Evolutionary conservation across 2,888 invertebrate species (phyloP), one percentile per base, ranked within the genome.

Genomic region (Blastobasis adustella): DNA sequence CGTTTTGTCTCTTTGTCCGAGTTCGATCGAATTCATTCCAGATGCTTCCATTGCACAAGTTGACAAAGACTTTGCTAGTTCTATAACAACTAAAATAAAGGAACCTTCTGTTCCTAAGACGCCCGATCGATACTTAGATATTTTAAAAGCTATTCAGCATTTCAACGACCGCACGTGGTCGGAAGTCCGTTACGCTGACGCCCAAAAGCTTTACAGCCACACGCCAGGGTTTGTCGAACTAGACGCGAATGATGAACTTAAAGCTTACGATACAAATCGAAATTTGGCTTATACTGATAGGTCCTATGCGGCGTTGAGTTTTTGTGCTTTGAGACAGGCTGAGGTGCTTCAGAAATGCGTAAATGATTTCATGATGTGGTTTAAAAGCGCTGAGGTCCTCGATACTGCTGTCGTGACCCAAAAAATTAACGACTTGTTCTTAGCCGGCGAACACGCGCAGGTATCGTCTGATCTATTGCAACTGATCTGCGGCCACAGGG

Each of bases 401-500:
- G 47, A 8, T 36, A 38, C 23, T 39, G 51, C 47, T 36, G 7
- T 9, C 9, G 38, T 51, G 7, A 5, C 6, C 5, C 23, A 42
- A 41, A 55, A 50, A 9, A 10, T 54, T 10, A 47, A 48, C 1
- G 49, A 46, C 1, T 10, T 56, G 5, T 57, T 58, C 36, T 49
- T 49, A 10, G 46, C 49, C 7, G 57, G 57, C 10, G 53, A 58
- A 6, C 56, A 41, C 43, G 42, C 38, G 23, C 56, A 53, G 7
- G 37, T 47, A 4, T 56, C 54, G 5, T 41, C 47, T 5, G 59
- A 59, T 41, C 23, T 53, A 9, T 46, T 59, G 6, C 59, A 59
- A 46, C 10, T 59, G 5, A 43, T 52, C 6, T 56, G 56, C 41
- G 58, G 58, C 6, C 56, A 56, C 42, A 49, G 58, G n/a, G 55